Base-by-base conservation (phyloP, 2,888 invertebrate genomes). In the Nomada goodeniana region DNA sequence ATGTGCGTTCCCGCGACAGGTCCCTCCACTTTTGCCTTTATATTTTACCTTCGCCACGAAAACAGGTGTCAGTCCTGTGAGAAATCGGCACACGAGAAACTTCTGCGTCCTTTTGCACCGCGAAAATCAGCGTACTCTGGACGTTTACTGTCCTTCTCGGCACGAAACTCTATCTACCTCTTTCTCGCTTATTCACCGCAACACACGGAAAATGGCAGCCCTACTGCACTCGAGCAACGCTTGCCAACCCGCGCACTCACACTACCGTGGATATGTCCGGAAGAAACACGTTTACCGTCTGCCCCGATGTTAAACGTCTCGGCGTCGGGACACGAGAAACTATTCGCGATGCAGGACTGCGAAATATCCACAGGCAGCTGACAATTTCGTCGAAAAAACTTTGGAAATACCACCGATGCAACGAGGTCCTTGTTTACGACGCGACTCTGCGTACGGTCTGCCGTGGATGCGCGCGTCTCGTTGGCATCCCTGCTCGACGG, bases 121-220 rank as follows among this genome's bases (percentile, higher is more conserved):
- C 50, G 79, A 80, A 79, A 83, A 76, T 82, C 68, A 59, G 75
- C 76, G 42, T 70, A 50, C 59, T 52, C 69, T 42, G 71, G 23
- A 71, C 64, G 65, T 52, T 64, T 52, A 10, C 59, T 36, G 71
- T 74, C 61, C 64, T 70, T 50, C 50, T 57, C 26, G 23, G 4
- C 18, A 20, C 71, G 68, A 57, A 55, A 26, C 50, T 63, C 7
- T 29, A 68, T 63, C 72, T 70, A n/a, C 72, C 74, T 70, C 69
- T 70, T 18, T 78, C 60, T 47, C 36, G 29, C 57, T 55, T 76
- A 70, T 52, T n/a, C 36, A 76, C 72, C 76, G 82, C 76, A 82
- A 82, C 88, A 91, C 89, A 91, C 88, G 90, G 88, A 92, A 92
- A 92, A 92, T 92, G 92, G 92, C 92, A 91, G 92, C 89, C 85